Evolutionary conservation across 2,888 invertebrate genomes (phyloP), one percentile per base, ranked within the genome.

Genomic region (Archaeoteleia sp.): DNA sequence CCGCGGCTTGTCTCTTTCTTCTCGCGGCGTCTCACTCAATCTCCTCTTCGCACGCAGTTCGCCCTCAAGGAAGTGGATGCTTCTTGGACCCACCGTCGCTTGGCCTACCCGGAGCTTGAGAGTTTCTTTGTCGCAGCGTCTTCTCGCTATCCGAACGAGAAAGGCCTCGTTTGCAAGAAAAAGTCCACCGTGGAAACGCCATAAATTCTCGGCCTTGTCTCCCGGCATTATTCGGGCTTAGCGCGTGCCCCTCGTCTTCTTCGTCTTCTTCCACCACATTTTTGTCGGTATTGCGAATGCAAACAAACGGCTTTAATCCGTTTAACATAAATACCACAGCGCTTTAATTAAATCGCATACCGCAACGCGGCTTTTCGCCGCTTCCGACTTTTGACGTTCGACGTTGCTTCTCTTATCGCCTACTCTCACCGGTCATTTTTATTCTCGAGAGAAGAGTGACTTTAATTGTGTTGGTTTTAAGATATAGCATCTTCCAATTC

Each of bases 251-350:
- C 42, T 51, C 42, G 9, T 63, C 48, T 55, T 63, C 14, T 14
- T 14, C 45, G 34, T 45, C 23, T 20, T 20, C 20, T 49, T 49
- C 53, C 39, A 39, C 9, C 53, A 32, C 42, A 13, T 54, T 39
- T 58, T 45, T 42, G 43, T 34, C 23, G 30, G 15, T 32, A 42
- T 67, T 63, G 68, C 58, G 60, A 70, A 71, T 70, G 60, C 76
- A 76, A 78, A 77, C 77, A 80, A 77, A 76, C 72, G 75, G 67
- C 70, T 76, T 78, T 78, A 79, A 79, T 79, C 79, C 78, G 74
- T 80, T 79, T 78, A 78, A 75, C 76, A 57, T 63, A 63, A 69
- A 46, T 45, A 53, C 34, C 35, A 48, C 51, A 29, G 46, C 43
- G 25, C 27, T 67, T 62, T 61, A 67, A 61, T 67, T 62, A 62